These are phyloP conservation scores for Zoanthus sociatus DNA, from an alignment of 92 coral and sea anemone species.

Conservation along the genomic window DNA sequence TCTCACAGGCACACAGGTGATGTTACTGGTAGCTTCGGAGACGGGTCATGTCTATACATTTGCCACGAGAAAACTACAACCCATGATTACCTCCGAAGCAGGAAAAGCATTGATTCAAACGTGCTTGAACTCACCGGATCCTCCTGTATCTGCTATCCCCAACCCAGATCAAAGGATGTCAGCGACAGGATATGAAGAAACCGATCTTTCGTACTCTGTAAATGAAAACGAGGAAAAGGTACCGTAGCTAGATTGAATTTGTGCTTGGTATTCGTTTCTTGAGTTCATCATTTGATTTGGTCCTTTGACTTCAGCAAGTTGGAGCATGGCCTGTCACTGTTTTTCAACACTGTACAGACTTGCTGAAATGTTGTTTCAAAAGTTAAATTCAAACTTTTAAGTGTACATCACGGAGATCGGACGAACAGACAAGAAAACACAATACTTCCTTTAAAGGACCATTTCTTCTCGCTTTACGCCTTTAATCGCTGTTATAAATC, in stretches of 20 bases:
- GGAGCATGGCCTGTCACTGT: conserved; percentile 28
- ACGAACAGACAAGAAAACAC: conserved; percentile 19
- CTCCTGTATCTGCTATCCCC: conserved; percentile 92
- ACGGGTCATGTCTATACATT: conserved; percentile 99
- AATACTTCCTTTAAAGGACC: conserved; percentile 5
- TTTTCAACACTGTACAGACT: background rate
- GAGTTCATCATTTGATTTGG: background rate
- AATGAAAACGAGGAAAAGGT: conserved; percentile 96
- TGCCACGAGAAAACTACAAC: conserved; percentile 98
- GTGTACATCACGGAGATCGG: background rate
- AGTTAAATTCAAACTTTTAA: background rate
- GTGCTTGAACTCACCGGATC: conserved; percentile 97
- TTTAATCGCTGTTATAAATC: conserved; percentile 1
- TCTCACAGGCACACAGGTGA: conserved; percentile 97
- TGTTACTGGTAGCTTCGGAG: conserved; percentile 98
- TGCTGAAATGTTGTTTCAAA: conserved; percentile 24
- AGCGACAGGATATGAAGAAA: conserved; percentile 99
- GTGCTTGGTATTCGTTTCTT: background rate
- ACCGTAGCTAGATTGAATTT: background rate
- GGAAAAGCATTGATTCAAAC: conserved; percentile 99
- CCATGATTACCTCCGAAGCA: conserved; percentile 98
- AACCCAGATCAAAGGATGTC: conserved; percentile 98
- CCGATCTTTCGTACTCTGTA: conserved; percentile 95
- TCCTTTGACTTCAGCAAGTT: conserved; percentile 16
- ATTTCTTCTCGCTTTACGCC: conserved; percentile 21